Base-by-base conservation (phyloP, 2,888 invertebrate species). In the Thumatha senex region DNA sequence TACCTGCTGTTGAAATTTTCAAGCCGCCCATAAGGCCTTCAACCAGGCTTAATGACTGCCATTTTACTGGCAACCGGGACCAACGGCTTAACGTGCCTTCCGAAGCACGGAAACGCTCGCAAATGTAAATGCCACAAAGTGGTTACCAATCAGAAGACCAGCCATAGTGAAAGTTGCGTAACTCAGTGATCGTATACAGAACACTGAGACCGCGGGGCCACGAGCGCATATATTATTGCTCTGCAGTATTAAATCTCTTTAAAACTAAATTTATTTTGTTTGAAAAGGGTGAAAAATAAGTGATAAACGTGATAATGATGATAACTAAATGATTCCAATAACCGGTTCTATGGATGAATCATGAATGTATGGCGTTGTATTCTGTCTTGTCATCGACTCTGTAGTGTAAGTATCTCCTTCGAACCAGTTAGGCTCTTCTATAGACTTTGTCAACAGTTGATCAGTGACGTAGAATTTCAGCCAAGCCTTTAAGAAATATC, bases 401-500 rank as follows among this genome's bases (percentile, higher is more conserved):
- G 89, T 86, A 62, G 85, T 83, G 74, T 84, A 80, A 62, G 80
- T 75, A 61, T 86, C 85, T 63, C 78, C 85, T 66, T 82, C 77
- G 75, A 89, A 89, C 90, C 92, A 89, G 70, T 84, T 78, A 70
- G 91, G 88, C 80, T 89, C 90, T 76, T 89, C 86, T 71, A 89
- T 74, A 74, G 84, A 84, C 77, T 92, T 88, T 82, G 86, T 84
- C 79, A 90, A 83, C 76, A 83, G 85, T 74, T 85, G 82, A 78
- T 92, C 92, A 79, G 92, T 92, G 78, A 91, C 88, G 92, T 84
- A 92, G 92, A 92, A 91, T 82, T 92, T 92, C 91, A 91, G 92
- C 92, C 92, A 92, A 73, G 92, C 92, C 92, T 92, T 91, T 78
- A 78, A 85, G 73, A 89, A 86, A 83, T 78, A 73, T 76, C 67